Conservation (phyloP, 92 coral and sea anemone species). For the Anthopleura xanthogrammica region DNA sequence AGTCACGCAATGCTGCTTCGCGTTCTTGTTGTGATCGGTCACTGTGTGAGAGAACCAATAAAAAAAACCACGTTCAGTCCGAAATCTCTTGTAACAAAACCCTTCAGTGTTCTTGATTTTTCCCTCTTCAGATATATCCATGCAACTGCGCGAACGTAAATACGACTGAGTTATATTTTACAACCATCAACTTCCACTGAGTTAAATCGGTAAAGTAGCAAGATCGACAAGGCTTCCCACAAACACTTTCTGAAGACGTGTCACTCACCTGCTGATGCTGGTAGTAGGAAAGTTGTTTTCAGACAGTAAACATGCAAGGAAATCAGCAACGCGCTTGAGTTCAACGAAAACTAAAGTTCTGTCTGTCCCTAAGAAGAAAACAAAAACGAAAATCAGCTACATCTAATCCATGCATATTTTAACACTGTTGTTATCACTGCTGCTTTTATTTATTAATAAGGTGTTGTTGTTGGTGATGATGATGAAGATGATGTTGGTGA, state of each 20-base stretch:
- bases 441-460: no score
- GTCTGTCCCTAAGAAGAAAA: constrained; percentile 68
- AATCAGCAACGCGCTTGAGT: constrained; percentile 90
- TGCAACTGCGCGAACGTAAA: no score
- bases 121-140: no score
- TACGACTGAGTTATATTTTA: no score
- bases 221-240: no score
- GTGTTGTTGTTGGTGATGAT: no score
- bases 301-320: constrained; percentile 81
- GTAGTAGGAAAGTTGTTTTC: constrained; percentile 90
- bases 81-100: neutral
- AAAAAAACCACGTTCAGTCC: no score
- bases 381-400: neutral
- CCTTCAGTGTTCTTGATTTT: no score
- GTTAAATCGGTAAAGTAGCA: no score
- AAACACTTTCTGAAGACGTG: no score
- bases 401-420: neutral
- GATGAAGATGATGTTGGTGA: neutral
- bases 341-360: constrained; percentile 96
- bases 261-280: constrained; percentile 81
- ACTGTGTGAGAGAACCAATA: constrained; percentile 24
- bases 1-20: constrained; percentile 91
- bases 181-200: no score
- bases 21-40: constrained; percentile 91
- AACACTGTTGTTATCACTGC: no score